phyloP scores from a whole-genome alignment of 2,888 invertebrate genomes.

The Campaea margaritaria region DNA sequence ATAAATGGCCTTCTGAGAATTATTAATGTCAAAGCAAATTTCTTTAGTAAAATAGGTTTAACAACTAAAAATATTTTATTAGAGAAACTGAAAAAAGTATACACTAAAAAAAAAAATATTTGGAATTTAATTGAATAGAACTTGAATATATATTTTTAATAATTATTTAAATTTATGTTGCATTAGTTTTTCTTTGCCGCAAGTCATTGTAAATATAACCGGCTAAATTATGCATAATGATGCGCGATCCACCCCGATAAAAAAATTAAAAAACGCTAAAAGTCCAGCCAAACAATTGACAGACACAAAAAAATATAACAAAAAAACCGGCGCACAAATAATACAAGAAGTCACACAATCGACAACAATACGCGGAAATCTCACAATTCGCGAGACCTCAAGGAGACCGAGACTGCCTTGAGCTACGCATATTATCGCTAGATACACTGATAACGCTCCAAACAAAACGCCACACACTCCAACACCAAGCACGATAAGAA shows the following conservation, averaged over 20 bases:
- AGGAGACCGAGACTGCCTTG: constrained; percentile 53
- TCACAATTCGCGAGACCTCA: constrained; percentile 53
- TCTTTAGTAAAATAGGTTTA: too few species aligned
- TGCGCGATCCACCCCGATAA: neutral
- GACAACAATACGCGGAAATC: constrained; percentile 45
- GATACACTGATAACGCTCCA: constrained; percentile 55
- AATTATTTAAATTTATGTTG: too few species aligned
- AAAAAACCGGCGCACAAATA: constrained; percentile 26
- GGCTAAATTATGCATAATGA: too few species aligned
- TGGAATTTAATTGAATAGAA: too few species aligned
- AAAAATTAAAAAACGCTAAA: constrained; percentile 6
- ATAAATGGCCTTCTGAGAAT: too few species aligned
- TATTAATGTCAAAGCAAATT: too few species aligned
- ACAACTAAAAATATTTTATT: too few species aligned
- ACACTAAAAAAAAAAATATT: too few species aligned
- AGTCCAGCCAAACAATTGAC: constrained; percentile 15
- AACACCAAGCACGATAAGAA: constrained; percentile 53
- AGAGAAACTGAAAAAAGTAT: too few species aligned
- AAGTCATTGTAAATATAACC: neutral
- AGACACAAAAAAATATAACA: constrained; percentile 20
- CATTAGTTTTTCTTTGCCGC: neutral
- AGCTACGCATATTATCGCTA: constrained; percentile 52
- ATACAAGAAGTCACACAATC: constrained; percentile 35
- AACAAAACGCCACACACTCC: constrained; percentile 47
- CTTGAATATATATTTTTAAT: too few species aligned